Conservation (phyloP, 2,797 vertebrate genomes). For the Crenichthys baileyi region DNA sequence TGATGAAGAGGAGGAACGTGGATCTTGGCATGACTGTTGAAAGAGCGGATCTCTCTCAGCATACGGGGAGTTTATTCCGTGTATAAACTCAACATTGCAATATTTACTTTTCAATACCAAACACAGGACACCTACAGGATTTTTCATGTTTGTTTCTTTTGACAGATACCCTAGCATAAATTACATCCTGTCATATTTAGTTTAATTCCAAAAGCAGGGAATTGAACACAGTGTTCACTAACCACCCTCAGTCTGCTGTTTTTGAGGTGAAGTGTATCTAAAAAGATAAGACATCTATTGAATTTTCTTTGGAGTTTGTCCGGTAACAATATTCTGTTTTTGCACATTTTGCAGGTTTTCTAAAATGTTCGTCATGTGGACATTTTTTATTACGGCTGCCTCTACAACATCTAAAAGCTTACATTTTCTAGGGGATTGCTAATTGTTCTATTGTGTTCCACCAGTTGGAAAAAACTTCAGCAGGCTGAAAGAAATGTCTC, state of each 20-base stretch:
- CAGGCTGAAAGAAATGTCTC: background rate
- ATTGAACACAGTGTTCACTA: background rate
- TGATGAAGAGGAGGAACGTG: conserved; percentile 51
- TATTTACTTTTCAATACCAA: background rate
- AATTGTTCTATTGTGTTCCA: background rate
- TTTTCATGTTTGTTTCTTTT: background rate
- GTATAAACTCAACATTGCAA: background rate
- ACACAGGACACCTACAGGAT: background rate
- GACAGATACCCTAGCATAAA: background rate
- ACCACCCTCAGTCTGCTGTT: background rate
- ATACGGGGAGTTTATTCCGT: background rate
- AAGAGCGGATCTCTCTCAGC: conserved; percentile 18
- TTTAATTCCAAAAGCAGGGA: background rate
- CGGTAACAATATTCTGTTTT: background rate
- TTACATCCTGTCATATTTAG: background rate
- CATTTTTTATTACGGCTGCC: background rate
- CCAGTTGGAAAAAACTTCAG: background rate
- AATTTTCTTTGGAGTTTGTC: background rate
- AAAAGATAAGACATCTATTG: background rate
- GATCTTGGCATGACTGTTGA: conserved; percentile 31
- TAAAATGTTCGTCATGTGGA: too few species aligned
- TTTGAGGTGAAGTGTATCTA: background rate
- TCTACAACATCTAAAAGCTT: background rate
- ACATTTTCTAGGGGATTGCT: background rate
- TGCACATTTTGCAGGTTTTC: too few species aligned